Evolutionary conservation across 2,888 invertebrate genomes (phyloP).

Genomic region (Cerastoderma edule): DNA sequence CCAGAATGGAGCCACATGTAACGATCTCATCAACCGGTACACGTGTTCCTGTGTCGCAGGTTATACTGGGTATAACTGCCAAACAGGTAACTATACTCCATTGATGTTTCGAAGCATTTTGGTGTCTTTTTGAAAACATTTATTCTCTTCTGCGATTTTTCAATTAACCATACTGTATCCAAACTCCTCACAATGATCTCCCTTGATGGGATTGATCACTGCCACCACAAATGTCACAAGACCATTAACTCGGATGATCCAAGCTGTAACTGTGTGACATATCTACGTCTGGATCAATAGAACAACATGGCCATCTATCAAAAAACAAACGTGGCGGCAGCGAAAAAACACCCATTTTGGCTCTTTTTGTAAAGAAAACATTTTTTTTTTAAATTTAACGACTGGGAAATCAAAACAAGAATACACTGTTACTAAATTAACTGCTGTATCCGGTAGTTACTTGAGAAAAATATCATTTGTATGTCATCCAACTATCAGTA

Average conservation of each 20-base stretch:
- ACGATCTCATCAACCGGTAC: neutral
- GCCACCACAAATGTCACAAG: neutral
- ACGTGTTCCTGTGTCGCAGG: slow-evolving; percentile 3
- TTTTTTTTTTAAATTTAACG: too few species aligned
- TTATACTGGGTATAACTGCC: neutral
- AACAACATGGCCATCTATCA: too few species aligned
- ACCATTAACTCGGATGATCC: neutral
- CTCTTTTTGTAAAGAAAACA: too few species aligned
- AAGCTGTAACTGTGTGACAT: neutral
- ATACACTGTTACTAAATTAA: too few species aligned
- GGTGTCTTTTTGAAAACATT: neutral
- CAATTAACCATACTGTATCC: neutral
- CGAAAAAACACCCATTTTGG: too few species aligned
- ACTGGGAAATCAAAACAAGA: too few species aligned
- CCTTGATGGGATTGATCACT: neutral
- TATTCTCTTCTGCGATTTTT: neutral
- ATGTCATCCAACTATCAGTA: too few species aligned
- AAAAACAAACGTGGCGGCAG: too few species aligned
- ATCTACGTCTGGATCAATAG: too few species aligned
- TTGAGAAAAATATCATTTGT: too few species aligned
- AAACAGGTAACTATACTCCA: neutral
- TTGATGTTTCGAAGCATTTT: neutral
- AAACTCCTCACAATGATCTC: neutral
- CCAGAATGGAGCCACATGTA: neutral
- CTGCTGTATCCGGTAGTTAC: too few species aligned